Evolutionary conservation across 2,113 vertebrate genomes (phyloP), one percentile per base, ranked within the genome.

Genomic region (Chaenocephalus aceratus): DNA sequence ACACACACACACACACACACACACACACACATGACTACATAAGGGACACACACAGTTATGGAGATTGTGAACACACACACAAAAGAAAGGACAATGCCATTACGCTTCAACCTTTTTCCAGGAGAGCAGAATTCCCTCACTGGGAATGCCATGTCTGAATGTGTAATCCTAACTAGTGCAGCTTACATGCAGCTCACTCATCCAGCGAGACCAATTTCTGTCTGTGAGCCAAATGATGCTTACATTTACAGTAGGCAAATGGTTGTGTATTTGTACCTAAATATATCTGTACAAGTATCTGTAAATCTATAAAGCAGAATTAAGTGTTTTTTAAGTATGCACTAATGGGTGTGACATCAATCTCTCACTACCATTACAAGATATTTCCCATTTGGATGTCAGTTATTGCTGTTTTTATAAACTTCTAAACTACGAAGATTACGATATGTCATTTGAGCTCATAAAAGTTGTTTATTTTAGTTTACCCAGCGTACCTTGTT

Each of bases 91-190:
- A 77, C 77, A 82, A 16, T 60, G 56, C 56, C 66, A 60, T 66
- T 77, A 16, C 78, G 23, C 67, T 70, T 67, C 75, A 87, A 59
- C 83, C 73, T 75, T 75, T 72, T 26, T 45, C 45, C 59, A 77
- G 46, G 3, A 57, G 46, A 71, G 54, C 48, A 12, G 46, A 15
- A 36, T 57, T 65, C 36, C 15, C 70, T 72, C 61, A 13, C 49
- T 41, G 52, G 34, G 46, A 26, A 48, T 68, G 62, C 7, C 21
- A 11, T 74, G 60, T 69, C 7, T 79, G 15, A 83, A 84, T 86
- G 52, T 81, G 87, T 68, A 72, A 86, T 83, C 57, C 57, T 16
- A 30, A 80, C 61, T 7, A 58, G 23, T 73, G 12, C 13, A 63
- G 49, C 11, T 82, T 77, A 34, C 30, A 75, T 56, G 46, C 23